Base-by-base conservation (phyloP, 2,888 invertebrate species). In the Nematopogon swammerdamellus region DNA sequence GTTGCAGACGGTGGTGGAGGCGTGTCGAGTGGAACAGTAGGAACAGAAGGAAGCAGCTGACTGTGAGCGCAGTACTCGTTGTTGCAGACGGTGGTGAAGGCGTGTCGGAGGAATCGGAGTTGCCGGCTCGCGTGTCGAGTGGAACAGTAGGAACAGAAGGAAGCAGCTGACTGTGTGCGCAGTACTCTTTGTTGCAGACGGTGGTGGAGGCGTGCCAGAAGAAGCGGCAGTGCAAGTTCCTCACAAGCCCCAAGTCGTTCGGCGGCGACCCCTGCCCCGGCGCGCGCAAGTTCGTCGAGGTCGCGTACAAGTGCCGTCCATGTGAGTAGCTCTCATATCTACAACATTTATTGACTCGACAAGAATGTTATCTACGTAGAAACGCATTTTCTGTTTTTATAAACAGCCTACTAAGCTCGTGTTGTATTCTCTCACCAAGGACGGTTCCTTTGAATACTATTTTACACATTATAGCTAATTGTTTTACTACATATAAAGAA, bases 221-320 rank as follows among this genome's bases (percentile, higher is more conserved):
- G 82, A 92, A 93, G 72, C 80, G 91, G 45, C 89, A 90, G 65
- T 97, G 97, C 81, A 91, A 91, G 67, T 90, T 97, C 68, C 87
- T 90, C 67, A 93, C 95, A 49, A 89, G 88, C 61, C 89, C 94
- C n/a, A 87, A 88, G 65, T 90, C 91, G 46, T 92, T 94, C 64
- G 91, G 91, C 19, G 88, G 88, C 45, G 96, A 97, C 79, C 95
- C 96, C 0, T 97, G 97, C 67, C 95, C 95, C 11, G 89, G 90
- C 18, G 88, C 92, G 52, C 83, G 91, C 56, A 95, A 97, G 74
- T 96, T 94, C 81, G 91, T 96, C 57, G 95, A 96, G 80, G 93
- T 97, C 56, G 93, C 93, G 60, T 97, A 95, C 81, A 96, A 96
- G 79, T 97, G 97, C 82, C 86, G 93, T 73, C 97, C 97, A 65